Evolutionary conservation across 2,113 vertebrate species (phyloP).

Genomic region (Callithrix jacchus): DNA sequence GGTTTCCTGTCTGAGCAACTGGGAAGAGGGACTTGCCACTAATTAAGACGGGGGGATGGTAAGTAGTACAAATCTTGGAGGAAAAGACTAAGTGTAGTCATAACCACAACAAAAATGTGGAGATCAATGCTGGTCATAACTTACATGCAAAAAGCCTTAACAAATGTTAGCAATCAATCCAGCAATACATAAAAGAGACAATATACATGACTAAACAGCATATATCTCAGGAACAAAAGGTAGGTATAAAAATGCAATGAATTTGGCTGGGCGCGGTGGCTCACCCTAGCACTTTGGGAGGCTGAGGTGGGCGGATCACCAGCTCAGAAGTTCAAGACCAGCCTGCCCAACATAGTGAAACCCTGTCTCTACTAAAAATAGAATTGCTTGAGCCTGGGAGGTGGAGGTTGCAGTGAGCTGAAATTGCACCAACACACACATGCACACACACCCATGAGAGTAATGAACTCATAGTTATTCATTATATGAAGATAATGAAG

Average conservation of each 20-base stretch:
- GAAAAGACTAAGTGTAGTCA: neutral
- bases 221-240: neutral
- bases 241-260: neutral
- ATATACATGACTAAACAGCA: neutral
- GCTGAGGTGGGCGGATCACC: neutral
- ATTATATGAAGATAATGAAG: neutral
- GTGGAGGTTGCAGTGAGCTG: neutral
- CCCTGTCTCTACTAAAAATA: too few species aligned
- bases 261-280: neutral
- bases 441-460: too few species aligned
- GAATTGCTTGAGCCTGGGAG: too few species aligned
- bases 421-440: neutral
- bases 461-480: neutral
- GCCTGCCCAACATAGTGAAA: too few species aligned
- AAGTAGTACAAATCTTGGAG: neutral
- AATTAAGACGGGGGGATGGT: neutral
- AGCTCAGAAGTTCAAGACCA: too few species aligned
- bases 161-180: neutral
- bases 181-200: neutral
- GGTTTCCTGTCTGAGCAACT: neutral
- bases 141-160: neutral
- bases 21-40: neutral
- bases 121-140: neutral
- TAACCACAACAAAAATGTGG: neutral
- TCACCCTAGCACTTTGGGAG: neutral